Evolutionary conservation across 92 coral and sea anemone species (phyloP), one percentile per base, ranked within the genome.

Genomic region (Metridium senile): DNA sequence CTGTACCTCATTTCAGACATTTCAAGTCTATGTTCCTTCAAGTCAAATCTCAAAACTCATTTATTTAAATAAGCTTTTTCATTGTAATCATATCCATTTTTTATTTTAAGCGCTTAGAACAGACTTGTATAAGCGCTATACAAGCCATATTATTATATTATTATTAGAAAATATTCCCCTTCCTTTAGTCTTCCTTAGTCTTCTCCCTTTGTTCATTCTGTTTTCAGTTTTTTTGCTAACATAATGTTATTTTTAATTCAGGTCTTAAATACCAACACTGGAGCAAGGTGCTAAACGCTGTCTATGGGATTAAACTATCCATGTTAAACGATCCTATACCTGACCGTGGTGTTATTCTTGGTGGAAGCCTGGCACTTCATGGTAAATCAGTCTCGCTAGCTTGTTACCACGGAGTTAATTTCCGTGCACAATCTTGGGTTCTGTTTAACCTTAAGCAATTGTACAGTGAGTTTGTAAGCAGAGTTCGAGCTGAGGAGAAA

Each of bases 341-440:
- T 2, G 97, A 92, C 26, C 94, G 97, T 66, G 99, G 99, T 30
- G 90, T 93, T 31, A 78, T 95, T 26, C 78, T 95, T 62, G 99
- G 99, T 33, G 99, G 99, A 1, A 91, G 93, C 31, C 76, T 95
- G 64, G 68, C 88, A 26, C 86, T 95, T 16, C 93, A 82, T 54
- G 97, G 99, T 39, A 88, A 90, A 72, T 84, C 86, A 17, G 93
- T 92, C 1, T 89, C 97, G n/a, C 84, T 95, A 23, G 97, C 99
- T 0, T 95, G 99, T 51, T 95, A 89, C 74, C 96, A 95, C 61
- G 99, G 99, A 20, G 93, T 95, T 22, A 95, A 95, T 86, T 95
- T 95, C 77, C 93, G 99, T 33, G 93, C 99, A 18, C 99, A 95
- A 81, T 89, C 99, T 2, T 95, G 99, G 99, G 97, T 93, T 25